Evolutionary conservation across 2,888 invertebrate species (phyloP).

Genomic region (Meteorus cinctellus): DNA sequence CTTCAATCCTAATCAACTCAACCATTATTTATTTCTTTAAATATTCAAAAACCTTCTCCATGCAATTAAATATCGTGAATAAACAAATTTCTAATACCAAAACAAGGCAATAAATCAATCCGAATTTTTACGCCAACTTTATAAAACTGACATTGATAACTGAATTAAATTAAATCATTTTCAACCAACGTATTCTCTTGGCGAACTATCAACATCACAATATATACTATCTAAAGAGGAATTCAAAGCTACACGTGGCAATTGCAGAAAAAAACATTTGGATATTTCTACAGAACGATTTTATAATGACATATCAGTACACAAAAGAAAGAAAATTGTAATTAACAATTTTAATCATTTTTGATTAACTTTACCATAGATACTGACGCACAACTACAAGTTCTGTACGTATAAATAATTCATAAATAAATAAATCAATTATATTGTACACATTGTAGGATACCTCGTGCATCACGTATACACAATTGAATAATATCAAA

Average conservation of each 20-base stretch:
- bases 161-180: slow-evolving; percentile 10
- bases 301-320: background rate
- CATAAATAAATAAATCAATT: background rate
- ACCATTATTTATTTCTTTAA: background rate
- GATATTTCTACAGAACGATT: background rate
- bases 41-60: background rate
- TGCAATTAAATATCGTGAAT: background rate
- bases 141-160: slow-evolving; percentile 27
- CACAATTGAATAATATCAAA: background rate
- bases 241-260: background rate
- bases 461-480: background rate
- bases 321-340: background rate
- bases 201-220: slow-evolving; percentile 8
- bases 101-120: background rate
- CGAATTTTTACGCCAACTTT: background rate
- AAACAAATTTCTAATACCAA: background rate
- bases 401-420: background rate
- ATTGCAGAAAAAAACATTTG: background rate
- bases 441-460: background rate
- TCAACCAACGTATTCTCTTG: slow-evolving; percentile 2
- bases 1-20: background rate
- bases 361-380: background rate
- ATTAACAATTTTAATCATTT: background rate
- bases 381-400: background rate
- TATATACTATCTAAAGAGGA: background rate